A percentile compares a stretch with the other conserved stretches of the same genome.
phyloP scores from a whole-genome alignment of 2,113 vertebrate species.

The Clupea harengus region DNA sequence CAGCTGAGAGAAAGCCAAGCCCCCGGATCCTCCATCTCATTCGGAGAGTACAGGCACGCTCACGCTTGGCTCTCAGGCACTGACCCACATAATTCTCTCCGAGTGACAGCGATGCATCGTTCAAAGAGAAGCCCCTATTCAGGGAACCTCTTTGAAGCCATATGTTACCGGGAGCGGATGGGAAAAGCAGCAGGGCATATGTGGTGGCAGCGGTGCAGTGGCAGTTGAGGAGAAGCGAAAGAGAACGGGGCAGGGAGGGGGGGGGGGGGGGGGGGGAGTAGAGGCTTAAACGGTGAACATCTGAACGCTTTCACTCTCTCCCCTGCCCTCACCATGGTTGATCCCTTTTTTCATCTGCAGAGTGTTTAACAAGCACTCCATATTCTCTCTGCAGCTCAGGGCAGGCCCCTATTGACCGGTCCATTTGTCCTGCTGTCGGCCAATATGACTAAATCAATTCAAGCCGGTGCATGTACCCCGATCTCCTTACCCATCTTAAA shows the following conservation, averaged over 20 bases:
- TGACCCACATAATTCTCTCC: conserved; percentile 70
- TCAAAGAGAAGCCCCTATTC: conserved; percentile 59
- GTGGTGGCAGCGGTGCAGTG: not conserved
- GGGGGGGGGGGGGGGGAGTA: not conserved
- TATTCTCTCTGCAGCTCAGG: conserved; percentile 24
- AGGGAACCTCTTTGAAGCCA: conserved; percentile 64
- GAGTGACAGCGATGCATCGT: conserved; percentile 55
- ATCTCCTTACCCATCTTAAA: not conserved
- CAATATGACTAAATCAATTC: conserved; percentile 45
- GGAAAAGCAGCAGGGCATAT: conserved; percentile 21
- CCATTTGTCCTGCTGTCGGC: conserved; percentile 39
- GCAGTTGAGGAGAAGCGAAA: not conserved
- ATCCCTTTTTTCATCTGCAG: conserved; percentile 35
- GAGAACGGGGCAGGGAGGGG: not conserved
- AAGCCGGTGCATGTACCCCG: not conserved
- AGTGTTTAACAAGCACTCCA: conserved; percentile 37
- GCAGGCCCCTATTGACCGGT: conserved; percentile 22
- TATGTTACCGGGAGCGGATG: conserved; percentile 47
- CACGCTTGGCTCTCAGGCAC: conserved; percentile 38
- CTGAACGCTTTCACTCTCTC: not conserved
- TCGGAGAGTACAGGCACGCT: not conserved
- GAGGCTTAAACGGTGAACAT: conserved; percentile 50
- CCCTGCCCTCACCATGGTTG: not conserved
- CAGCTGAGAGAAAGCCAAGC: not conserved
- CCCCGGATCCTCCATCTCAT: not conserved